Evolutionary conservation across 2,113 vertebrate species (phyloP).

Genomic region (Agapornis roseicollis): DNA sequence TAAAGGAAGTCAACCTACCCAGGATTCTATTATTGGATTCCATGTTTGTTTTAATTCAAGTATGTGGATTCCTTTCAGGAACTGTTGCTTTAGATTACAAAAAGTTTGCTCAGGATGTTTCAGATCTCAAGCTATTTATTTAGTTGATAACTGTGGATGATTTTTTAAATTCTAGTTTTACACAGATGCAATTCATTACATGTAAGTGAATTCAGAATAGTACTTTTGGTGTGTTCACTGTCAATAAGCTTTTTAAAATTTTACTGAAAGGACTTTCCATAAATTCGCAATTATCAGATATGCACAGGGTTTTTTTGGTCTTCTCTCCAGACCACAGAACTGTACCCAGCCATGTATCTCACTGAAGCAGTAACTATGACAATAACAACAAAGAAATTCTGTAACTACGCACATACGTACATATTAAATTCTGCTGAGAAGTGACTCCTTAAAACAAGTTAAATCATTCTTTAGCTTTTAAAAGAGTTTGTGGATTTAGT

Average conservation of each 20-base stretch:
- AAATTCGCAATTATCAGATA: not conserved
- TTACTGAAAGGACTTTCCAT: not conserved
- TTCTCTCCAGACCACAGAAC: not conserved
- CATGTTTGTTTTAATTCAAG: rapidly evolving
- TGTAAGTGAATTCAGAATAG: not conserved
- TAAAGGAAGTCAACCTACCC: not conserved
- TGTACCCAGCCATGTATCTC: not conserved
- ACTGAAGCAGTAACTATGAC: not conserved
- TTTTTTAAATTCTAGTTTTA: not conserved
- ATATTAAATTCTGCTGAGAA: not conserved
- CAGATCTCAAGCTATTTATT: not conserved
- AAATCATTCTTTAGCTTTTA: not conserved
- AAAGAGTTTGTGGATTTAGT: not conserved
- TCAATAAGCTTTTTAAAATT: not conserved
- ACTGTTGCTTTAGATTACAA: not conserved
- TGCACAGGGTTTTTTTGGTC: not conserved
- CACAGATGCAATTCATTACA: not conserved
- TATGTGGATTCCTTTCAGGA: not conserved
- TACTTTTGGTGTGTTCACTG: not conserved
- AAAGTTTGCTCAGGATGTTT: not conserved
- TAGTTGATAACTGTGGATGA: not conserved
- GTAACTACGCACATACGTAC: not conserved
- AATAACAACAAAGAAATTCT: not conserved
- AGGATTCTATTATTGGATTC: not conserved
- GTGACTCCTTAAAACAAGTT: not conserved